Percentiles rank a stretch among this genome's conserved stretches.
These are phyloP conservation scores for Psittacula derbiana DNA, from an alignment of 2,797 vertebrate genomes.

Conservation along the genomic window DNA sequence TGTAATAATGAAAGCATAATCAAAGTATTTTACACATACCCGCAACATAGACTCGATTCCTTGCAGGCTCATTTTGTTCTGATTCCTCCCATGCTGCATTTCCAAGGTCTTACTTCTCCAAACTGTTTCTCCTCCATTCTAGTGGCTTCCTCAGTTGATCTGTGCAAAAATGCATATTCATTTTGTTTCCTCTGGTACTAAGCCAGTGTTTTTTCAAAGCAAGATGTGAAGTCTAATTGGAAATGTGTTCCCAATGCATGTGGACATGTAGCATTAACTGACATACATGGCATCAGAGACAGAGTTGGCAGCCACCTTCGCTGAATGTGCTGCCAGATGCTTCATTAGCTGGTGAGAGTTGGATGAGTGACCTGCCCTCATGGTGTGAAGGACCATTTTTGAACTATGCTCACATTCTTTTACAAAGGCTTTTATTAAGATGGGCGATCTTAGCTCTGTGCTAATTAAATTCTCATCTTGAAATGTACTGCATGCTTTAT, in stretches of 20 bases:
- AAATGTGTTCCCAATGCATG: neutral
- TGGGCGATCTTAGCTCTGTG: neutral
- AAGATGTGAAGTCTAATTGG: slow-evolving; percentile 3
- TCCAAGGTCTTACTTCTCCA: neutral
- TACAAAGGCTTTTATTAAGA: neutral
- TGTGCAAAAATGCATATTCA: neutral
- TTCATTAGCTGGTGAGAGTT: neutral
- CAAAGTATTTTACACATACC: neutral
- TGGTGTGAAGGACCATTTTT: neutral
- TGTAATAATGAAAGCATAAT: neutral
- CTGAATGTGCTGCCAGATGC: neutral
- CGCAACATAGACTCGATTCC: neutral
- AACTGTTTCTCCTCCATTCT: neutral
- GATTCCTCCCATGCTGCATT: neutral
- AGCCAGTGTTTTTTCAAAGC: slow-evolving; percentile 16
- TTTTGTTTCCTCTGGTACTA: neutral
- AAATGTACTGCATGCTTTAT: neutral
- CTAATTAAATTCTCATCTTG: neutral
- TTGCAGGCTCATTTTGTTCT: neutral
- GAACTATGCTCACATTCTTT: neutral
- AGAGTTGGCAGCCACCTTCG: neutral
- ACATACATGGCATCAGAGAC: neutral
- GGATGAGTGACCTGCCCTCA: neutral
- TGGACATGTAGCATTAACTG: slow-evolving; percentile 7
- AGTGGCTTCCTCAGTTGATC: neutral